Percentiles rank a stretch among this genome's conserved stretches.
phyloP scores from a whole-genome alignment of 2,888 invertebrate genomes.

The Dichetophora obliterata region DNA sequence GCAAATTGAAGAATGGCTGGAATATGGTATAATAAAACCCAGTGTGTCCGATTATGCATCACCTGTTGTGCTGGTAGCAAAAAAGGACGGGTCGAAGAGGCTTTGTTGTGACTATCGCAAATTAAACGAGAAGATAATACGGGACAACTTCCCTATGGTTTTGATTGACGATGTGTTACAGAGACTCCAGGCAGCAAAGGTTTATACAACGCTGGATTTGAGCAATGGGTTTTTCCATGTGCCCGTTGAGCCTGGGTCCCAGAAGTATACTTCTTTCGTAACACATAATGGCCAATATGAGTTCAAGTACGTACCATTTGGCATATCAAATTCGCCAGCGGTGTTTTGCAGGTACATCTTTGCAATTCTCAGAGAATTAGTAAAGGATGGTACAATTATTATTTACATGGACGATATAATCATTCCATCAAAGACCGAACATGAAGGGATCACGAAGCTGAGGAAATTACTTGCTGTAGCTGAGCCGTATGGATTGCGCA shows the following conservation, averaged over 20 bases:
- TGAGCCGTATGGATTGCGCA: conserved; percentile 1
- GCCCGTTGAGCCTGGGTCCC: conserved; percentile 46
- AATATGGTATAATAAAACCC: too few species aligned
- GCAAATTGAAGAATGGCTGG: too few species aligned
- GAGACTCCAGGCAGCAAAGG: conserved; percentile 44
- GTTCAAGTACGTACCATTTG: too few species aligned
- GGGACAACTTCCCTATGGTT: conserved; percentile 48
- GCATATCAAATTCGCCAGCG: conserved; percentile 37
- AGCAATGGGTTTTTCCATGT: conserved; percentile 53
- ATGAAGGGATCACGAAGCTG: background rate
- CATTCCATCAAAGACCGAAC: background rate
- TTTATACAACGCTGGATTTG: conserved; percentile 51
- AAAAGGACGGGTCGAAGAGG: conserved; percentile 37
- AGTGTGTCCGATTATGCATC: too few species aligned
- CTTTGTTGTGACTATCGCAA: conserved; percentile 49
- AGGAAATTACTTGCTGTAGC: background rate
- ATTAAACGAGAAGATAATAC: conserved; percentile 46
- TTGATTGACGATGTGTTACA: conserved; percentile 47
- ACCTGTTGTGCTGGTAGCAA: conserved; percentile 28
- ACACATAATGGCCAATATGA: conserved; percentile 52
- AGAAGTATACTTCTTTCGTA: conserved; percentile 52
- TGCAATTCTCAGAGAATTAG: background rate
- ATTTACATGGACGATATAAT: conserved; percentile 6
- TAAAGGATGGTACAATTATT: background rate
- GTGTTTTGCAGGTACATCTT: conserved; percentile 5